Conservation (phyloP, 37 sponge, comb jelly and placozoan genomes). For the Dysidea cf. avara region DNA sequence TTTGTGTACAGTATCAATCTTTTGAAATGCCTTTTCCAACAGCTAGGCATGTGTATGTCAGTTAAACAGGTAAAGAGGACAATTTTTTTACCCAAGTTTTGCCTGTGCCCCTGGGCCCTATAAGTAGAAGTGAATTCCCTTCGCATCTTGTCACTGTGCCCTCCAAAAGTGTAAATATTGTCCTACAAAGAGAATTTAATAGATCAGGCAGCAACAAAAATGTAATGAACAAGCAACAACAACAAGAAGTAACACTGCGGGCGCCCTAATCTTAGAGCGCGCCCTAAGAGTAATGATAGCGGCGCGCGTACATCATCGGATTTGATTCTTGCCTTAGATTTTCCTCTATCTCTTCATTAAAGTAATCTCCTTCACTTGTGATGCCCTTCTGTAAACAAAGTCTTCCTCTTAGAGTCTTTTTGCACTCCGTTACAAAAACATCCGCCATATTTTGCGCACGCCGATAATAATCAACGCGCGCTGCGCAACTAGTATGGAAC, state of each 20-base stretch:
- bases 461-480: no score
- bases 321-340: background rate
- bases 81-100: constrained; percentile 67
- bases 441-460: no score
- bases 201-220: no score
- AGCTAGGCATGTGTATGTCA: constrained; percentile 21
- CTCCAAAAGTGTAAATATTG: constrained; percentile 54
- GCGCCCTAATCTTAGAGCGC: no score
- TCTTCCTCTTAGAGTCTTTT: no score
- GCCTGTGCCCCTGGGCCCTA: constrained; percentile 80
- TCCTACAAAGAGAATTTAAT: constrained; percentile 12
- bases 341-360: background rate
- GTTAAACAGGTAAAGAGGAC: background rate
- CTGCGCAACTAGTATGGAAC: no score
- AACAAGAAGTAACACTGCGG: no score
- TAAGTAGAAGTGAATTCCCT: constrained; percentile 80
- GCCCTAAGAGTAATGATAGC: background rate
- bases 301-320: background rate
- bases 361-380: background rate
- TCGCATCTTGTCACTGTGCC: constrained; percentile 63
- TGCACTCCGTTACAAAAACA: no score
- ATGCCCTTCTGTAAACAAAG: background rate
- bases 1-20: constrained; percentile 16
- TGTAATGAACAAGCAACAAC: no score
- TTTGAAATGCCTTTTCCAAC: constrained; percentile 30